Base-by-base conservation (phyloP, 2,888 invertebrate genomes). In the Colostygia pectinataria region DNA sequence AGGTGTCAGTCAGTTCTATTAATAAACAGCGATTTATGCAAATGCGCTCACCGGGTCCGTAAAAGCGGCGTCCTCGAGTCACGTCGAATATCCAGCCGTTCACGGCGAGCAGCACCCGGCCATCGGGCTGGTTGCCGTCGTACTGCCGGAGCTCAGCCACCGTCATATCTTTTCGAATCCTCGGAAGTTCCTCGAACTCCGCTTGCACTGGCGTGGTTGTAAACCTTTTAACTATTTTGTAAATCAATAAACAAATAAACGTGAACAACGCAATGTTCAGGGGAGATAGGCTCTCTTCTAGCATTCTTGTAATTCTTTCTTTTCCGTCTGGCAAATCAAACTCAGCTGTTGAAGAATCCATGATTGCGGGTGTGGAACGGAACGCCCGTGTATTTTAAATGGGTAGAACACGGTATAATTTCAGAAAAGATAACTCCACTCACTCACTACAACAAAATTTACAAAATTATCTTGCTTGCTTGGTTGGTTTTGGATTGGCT, bases 41-140 rank as follows among this genome's bases (percentile, higher is more conserved):
- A 55, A 68, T 77, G 71, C 70, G 83, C 81, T 80, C 91, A 98
- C 98, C 98, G 85, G 98, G 98, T 13, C 98, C 98, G 85, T 99
- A 99, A 83, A 97, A 98, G 57, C 94, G 92, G 73, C 95, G 95
- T 51, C 97, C 98, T 75, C 93, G 94, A 29, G 98, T 98, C 60
- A 95, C 98, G 89, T 99, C 99, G 87, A 97, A 99, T 40, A 99
- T 95, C 90, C 94, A 97, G 15, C 98, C 97, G 82, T 98, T 98
- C 41, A 99, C 96, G 5, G 97, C 98, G 31, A 99, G 93, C 59
- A 98, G 91, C 53, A 99, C 95, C 61, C 98, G 91, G 15, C 97
- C 97, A 72, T 98, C 98, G 20, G 94, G 90, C 71, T 95, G 95
- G 44, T 89, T 95, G 3, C 99, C 99, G 78, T 98, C 96, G 78